Percentiles rank a stretch among this genome's conserved stretches.
phyloP scores from a whole-genome alignment of 2,888 invertebrate genomes.

The Calephelis perditalis region DNA sequence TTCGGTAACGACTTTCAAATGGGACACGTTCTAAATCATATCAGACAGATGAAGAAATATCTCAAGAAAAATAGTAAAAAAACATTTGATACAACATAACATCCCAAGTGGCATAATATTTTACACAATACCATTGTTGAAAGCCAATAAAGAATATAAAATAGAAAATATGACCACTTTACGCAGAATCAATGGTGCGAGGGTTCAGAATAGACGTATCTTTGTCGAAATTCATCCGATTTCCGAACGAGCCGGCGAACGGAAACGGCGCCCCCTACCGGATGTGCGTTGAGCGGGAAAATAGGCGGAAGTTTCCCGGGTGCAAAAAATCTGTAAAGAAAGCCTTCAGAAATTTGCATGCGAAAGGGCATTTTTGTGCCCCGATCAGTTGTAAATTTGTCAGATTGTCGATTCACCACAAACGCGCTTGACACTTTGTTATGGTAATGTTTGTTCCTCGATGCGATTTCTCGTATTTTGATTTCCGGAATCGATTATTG shows the following conservation, averaged over 20 bases:
- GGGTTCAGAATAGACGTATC: slow-evolving; percentile 28
- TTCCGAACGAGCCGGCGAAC: slow-evolving; percentile 62
- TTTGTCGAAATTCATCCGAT: slow-evolving; percentile 50
- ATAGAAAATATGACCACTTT: slow-evolving; percentile 57
- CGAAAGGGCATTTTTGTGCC: slow-evolving; percentile 69
- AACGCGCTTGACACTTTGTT: slow-evolving; percentile 66
- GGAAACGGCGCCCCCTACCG: slow-evolving; percentile 57
- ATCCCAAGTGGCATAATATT: slow-evolving; percentile 22
- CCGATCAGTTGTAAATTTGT: slow-evolving; percentile 73
- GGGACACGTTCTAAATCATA: neutral
- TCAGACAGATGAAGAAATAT: neutral
- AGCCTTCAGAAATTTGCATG: slow-evolving; percentile 68
- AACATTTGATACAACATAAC: slow-evolving; percentile 5
- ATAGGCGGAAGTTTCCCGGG: slow-evolving; percentile 72
- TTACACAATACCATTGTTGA: slow-evolving; percentile 38
- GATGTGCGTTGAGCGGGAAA: slow-evolving; percentile 74
- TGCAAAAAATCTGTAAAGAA: slow-evolving; percentile 57
- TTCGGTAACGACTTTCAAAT: no score
- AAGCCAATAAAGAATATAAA: slow-evolving; percentile 59
- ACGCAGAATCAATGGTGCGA: slow-evolving; percentile 37
- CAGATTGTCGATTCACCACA: slow-evolving; percentile 70
- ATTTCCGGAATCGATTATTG: slow-evolving; percentile 14
- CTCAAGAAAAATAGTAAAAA: neutral
- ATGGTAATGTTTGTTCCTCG: slow-evolving; percentile 57
- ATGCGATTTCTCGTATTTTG: slow-evolving; percentile 21